Evolutionary conservation across 1,140 invertebrate species (phyloP).

Genomic region (Watersipora subatra): DNA sequence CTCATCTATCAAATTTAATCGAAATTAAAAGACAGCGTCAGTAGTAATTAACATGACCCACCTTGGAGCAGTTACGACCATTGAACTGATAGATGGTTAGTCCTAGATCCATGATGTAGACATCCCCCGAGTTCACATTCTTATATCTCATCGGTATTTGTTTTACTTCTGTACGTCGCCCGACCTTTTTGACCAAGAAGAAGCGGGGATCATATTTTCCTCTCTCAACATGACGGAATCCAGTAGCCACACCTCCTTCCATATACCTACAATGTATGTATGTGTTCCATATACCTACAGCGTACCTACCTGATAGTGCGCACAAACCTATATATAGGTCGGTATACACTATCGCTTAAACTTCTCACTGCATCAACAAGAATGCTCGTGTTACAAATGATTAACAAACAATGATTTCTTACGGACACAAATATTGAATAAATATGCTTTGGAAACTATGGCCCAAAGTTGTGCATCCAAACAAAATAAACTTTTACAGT

Average conservation of each 20-base stretch:
- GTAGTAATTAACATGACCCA: not conserved
- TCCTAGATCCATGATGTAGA: slow-evolving; percentile 72
- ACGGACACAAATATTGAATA: too few species aligned
- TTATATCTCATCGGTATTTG: slow-evolving; percentile 18
- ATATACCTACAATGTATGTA: slow-evolving; percentile 25
- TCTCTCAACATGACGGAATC: slow-evolving; percentile 45
- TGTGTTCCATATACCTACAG: too few species aligned
- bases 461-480: too few species aligned
- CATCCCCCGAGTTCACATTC: slow-evolving; percentile 67
- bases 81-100: slow-evolving; percentile 61
- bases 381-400: too few species aligned
- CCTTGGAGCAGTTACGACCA: slow-evolving; percentile 18
- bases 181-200: slow-evolving; percentile 43
- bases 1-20: too few species aligned
- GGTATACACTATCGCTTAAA: too few species aligned
- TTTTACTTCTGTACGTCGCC: slow-evolving; percentile 4
- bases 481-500: too few species aligned
- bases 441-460: too few species aligned
- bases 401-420: too few species aligned
- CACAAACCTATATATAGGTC: too few species aligned
- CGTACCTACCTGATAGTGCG: too few species aligned
- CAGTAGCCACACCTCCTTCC: slow-evolving; percentile 47
- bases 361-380: too few species aligned
- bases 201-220: slow-evolving; percentile 46
- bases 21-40: not conserved